Percentiles rank a stretch among this genome's conserved stretches.
Conservation (phyloP, 2,888 invertebrate species). For the Tiliacea aurago region DNA sequence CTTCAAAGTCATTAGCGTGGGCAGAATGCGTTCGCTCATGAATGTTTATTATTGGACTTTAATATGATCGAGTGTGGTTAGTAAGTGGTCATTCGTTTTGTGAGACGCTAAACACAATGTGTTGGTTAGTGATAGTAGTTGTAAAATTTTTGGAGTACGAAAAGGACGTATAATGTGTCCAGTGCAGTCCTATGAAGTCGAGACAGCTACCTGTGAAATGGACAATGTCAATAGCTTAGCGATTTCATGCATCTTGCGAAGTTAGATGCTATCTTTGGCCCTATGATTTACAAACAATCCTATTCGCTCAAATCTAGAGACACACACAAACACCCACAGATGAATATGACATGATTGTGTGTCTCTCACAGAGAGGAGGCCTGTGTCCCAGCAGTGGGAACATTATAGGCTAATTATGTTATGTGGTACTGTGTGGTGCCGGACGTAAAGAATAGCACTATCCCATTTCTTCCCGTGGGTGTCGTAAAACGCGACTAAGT, state of each 20-base stretch:
- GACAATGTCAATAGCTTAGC: neutral
- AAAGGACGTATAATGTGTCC: neutral
- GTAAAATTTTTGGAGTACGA: neutral
- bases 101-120: neutral
- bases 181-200: neutral
- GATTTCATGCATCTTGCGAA: neutral
- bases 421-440: too few relatives aligned
- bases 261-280: neutral
- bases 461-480: too few relatives aligned
- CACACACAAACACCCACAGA: too few relatives aligned
- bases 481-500: too few relatives aligned
- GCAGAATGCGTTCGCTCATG: slow-evolving; percentile 34
- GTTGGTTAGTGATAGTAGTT: neutral
- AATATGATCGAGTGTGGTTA: slow-evolving; percentile 34
- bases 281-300: neutral
- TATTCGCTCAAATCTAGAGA: neutral
- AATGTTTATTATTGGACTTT: slow-evolving; percentile 53
- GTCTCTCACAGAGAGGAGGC: too few relatives aligned
- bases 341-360: neutral
- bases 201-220: neutral
- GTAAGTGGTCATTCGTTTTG: slow-evolving; percentile 49
- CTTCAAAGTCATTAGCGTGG: slow-evolving; percentile 33
- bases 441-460: too few relatives aligned
- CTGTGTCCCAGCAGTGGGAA: too few relatives aligned
- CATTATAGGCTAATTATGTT: too few relatives aligned